Conservation (phyloP, 2,113 vertebrate genomes). For the Actenoides lindsayi region DNA sequence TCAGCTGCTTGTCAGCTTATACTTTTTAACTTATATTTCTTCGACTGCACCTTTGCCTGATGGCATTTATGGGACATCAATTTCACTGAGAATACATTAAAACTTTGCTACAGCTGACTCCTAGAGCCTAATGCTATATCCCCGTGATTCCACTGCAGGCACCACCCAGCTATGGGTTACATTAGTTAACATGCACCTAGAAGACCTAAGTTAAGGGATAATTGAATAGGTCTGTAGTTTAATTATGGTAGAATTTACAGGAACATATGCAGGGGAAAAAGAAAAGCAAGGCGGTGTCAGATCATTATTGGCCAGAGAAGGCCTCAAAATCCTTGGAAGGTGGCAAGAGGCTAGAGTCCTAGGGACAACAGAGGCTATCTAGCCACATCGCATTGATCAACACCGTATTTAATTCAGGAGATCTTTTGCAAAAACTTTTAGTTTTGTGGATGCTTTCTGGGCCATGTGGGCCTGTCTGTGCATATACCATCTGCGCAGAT, state of each 20-base stretch:
- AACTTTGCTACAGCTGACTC: not conserved
- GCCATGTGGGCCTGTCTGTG: not conserved
- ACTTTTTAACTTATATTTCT: not conserved
- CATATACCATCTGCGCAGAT: too few species aligned
- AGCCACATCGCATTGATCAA: not conserved
- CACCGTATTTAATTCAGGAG: not conserved
- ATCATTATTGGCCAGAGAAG: not conserved
- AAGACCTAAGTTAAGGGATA: not conserved
- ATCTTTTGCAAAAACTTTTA: not conserved
- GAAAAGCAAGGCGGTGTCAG: not conserved
- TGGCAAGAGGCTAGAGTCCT: not conserved
- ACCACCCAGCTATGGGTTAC: not conserved
- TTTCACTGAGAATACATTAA: not conserved
- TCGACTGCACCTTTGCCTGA: not conserved
- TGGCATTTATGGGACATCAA: not conserved
- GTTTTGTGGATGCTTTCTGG: not conserved
- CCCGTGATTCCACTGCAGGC: too few species aligned
- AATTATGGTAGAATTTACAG: not conserved
- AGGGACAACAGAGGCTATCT: accelerated
- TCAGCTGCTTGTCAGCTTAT: not conserved
- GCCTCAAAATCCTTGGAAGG: not conserved
- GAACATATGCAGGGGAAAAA: not conserved
- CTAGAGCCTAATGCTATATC: not conserved
- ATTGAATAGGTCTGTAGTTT: not conserved
- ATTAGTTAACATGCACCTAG: not conserved